Conservation (phyloP, 2,113 vertebrate genomes). For the Chitala chitala region DNA sequence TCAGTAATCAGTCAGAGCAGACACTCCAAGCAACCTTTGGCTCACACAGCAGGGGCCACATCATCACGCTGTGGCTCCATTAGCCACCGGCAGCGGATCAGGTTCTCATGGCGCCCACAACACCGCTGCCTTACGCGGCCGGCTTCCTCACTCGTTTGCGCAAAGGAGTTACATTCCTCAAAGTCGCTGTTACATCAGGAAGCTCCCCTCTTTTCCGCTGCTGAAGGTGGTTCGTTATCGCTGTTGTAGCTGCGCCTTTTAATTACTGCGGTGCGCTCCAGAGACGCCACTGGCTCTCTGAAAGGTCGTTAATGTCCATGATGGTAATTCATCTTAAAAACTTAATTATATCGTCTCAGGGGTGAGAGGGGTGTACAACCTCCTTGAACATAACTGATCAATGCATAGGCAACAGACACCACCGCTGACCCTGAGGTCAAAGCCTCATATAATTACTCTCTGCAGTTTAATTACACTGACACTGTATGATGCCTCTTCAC, state of each 20-base stretch:
- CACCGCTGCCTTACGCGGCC: too few relatives aligned
- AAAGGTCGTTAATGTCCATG: neutral
- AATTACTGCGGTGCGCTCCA: neutral
- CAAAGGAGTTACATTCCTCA: neutral
- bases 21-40: too few relatives aligned
- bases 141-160: neutral
- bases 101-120: too few relatives aligned
- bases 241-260: neutral
- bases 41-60: too few relatives aligned
- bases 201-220: neutral
- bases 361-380: neutral
- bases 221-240: neutral
- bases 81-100: too few relatives aligned
- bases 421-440: neutral
- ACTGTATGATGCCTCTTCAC: neutral
- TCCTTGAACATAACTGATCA: neutral
- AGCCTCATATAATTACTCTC: neutral
- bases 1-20: too few relatives aligned
- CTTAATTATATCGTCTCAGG: neutral
- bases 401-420: too few relatives aligned
- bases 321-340: slow-evolving; percentile 16
- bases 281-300: neutral
- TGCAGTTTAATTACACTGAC: slow-evolving; percentile 1
- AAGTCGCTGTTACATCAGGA: neutral
- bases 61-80: too few relatives aligned